Conservation (phyloP, 2,797 vertebrate species). For the Halcyon badia region DNA sequence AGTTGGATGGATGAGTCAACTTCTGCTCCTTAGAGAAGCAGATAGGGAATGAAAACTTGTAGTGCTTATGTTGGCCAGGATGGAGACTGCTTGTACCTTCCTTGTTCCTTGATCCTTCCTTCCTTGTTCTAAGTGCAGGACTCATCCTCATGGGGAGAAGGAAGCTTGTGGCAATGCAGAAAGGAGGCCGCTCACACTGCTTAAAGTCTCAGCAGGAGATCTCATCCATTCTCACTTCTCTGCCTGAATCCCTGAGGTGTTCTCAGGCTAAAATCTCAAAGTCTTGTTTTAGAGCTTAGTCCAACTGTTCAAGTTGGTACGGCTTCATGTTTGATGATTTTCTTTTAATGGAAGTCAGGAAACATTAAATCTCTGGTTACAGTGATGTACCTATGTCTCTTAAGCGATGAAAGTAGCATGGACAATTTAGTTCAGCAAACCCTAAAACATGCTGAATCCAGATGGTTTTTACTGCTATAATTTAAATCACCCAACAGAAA, state of each 20-base stretch:
- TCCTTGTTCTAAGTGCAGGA: background rate
- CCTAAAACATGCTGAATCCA: background rate
- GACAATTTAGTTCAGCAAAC: background rate
- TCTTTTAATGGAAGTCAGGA: background rate
- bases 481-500: slow-evolving; percentile 30
- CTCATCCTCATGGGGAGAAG: background rate
- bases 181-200: background rate
- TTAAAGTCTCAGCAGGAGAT: background rate
- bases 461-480: background rate
- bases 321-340: background rate
- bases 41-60: background rate
- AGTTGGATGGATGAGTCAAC: background rate
- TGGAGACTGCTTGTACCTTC: background rate
- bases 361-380: background rate
- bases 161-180: background rate
- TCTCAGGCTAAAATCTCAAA: background rate
- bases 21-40: background rate
- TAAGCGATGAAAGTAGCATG: background rate
- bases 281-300: background rate
- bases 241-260: background rate
- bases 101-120: background rate
- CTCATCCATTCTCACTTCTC: background rate
- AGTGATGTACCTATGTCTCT: background rate
- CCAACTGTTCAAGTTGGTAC: background rate
- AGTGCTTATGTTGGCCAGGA: background rate